Evolutionary conservation across 2,113 vertebrate species (phyloP), one percentile per base, ranked within the genome.

Genomic region (Natator depressus): DNA sequence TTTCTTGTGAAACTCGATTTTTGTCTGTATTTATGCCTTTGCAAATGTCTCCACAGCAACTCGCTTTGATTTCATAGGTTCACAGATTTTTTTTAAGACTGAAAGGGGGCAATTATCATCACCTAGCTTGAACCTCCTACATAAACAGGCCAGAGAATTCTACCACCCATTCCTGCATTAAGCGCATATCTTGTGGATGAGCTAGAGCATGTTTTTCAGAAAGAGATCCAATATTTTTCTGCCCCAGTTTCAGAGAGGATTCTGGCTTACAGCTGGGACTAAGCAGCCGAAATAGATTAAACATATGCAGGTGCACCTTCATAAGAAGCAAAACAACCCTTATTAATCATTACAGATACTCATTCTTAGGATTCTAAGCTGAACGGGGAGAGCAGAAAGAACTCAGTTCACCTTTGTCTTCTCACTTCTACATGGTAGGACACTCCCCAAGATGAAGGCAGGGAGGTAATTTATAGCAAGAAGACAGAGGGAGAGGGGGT

Each of bases 51-150:
- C 16, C 38, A 1, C 2, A 1, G 53, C 10, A 6, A 13, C 89
- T 84, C 75, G 24, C 75, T 57, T 72, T 8, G 4, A 6, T 35
- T 79, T 10, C 75, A n/a, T 81, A 76, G 80, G 47, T 88, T 87
- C 4, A n/a, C 0, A 3, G 47, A 3, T 84, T 82, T 69, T 87
- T 69, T 69, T 69, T 38, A 72, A 38, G n/a, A 72, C n/a, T 6
- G 22, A 62, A 24, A 90, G 19, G 10, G 20, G 65, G 42, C 59
- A 25, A 10, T 38, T 80, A 35, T 20, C 42, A 47, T 47, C 29
- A n/a, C 38, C 14, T 80, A 38, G 42, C 22, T 17, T 35, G 49
- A 54, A 16, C 0, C 0, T 78, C 65, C 89, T 87, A 51, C 87
- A 31, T 57, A 65, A 16, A 19, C 10, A 17, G 87, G 2, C 19